A percentile compares a stretch with the other conserved stretches of the same genome.
Conservation (phyloP, 2,888 invertebrate species). For the Pseudanteris insignis region DNA sequence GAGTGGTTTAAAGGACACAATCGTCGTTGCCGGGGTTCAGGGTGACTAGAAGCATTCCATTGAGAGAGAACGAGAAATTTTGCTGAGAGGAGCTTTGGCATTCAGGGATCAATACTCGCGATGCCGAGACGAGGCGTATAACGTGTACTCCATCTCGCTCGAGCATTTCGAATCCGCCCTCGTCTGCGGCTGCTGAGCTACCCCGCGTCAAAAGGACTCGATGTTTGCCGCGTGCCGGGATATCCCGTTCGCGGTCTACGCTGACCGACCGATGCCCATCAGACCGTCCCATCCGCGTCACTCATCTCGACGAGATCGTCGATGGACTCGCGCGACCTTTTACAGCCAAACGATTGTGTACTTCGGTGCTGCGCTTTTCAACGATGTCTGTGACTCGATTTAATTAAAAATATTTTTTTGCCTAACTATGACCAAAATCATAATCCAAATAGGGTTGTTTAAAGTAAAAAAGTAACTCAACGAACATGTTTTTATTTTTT, state of each 20-base stretch:
- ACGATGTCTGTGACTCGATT: too few species aligned
- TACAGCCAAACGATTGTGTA: constrained; percentile 13
- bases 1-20: constrained; percentile 45
- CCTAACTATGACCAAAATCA: too few species aligned
- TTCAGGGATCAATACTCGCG: constrained; percentile 62
- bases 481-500: too few species aligned
- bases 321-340: constrained; percentile 19
- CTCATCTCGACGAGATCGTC: constrained; percentile 24
- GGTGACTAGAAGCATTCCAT: constrained; percentile 54
- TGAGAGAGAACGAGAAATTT: too few species aligned
- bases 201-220: constrained; percentile 16
- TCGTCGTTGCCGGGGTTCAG: constrained; percentile 51
- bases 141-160: constrained; percentile 48
- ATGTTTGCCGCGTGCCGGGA: constrained; percentile 17
- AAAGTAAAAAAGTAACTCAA: too few species aligned
- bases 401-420: too few species aligned
- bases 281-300: constrained; percentile 15
- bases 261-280: constrained; percentile 21
- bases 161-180: constrained; percentile 10
- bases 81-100: constrained; percentile 49
- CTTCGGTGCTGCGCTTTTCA: too few species aligned
- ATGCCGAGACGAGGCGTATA: constrained; percentile 58
- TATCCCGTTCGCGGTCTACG: constrained; percentile 9
- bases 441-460: too few species aligned
- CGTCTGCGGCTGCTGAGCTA: constrained; percentile 5